Evolutionary conservation across 2,888 invertebrate species (phyloP).

Genomic region (Diaphora mendica): DNA sequence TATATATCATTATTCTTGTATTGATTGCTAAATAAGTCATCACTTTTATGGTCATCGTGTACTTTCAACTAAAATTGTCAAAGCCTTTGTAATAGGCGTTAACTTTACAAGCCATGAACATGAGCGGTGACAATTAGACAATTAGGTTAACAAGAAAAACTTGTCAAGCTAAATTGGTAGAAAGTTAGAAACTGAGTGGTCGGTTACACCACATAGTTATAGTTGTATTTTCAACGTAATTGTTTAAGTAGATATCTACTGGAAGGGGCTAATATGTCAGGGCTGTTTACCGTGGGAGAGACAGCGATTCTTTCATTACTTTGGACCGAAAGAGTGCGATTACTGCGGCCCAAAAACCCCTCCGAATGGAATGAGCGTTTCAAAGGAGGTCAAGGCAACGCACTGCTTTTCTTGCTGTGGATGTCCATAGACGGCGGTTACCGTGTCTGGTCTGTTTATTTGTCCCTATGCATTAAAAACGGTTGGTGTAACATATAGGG

Average conservation of each 20-base stretch:
- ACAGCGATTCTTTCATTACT: background rate
- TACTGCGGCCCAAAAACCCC: too few relatives aligned
- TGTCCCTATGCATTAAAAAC: too few relatives aligned
- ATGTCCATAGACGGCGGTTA: too few relatives aligned
- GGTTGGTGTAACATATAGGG: too few relatives aligned
- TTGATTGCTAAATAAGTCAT: background rate
- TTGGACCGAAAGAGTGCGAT: too few relatives aligned
- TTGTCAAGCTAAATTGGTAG: constrained; percentile 19
- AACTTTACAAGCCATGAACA: background rate
- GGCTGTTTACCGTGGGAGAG: background rate
- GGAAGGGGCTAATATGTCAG: background rate
- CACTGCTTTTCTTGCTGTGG: too few relatives aligned
- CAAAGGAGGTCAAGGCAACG: too few relatives aligned
- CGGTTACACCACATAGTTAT: too few relatives aligned
- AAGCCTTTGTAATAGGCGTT: background rate
- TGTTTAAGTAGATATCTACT: background rate
- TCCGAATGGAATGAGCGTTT: too few relatives aligned
- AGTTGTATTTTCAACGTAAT: background rate
- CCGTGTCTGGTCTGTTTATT: too few relatives aligned
- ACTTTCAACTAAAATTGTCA: constrained; percentile 7
- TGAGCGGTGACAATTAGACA: constrained; percentile 8
- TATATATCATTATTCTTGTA: too few relatives aligned
- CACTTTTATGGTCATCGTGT: background rate
- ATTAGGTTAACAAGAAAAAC: constrained; percentile 35
- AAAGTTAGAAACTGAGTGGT: constrained; percentile 35